A percentile compares a stretch with the other conserved stretches of the same genome.
Conservation (phyloP, 2,113 vertebrate species). For the Silurus glanis region DNA sequence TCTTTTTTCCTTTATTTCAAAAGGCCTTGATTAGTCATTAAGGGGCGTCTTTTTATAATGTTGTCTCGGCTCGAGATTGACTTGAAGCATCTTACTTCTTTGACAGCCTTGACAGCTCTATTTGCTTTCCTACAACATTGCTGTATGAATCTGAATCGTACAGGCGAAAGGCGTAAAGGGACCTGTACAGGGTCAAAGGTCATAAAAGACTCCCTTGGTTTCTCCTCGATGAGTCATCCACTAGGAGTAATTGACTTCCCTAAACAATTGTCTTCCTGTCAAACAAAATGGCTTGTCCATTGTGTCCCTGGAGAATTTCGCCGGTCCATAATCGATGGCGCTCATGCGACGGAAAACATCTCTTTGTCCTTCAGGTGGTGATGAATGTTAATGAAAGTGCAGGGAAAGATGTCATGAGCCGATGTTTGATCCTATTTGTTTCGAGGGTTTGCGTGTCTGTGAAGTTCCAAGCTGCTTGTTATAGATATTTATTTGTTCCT, state of each 20-base stretch:
- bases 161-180: background rate
- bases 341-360: conserved; percentile 40
- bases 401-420: background rate
- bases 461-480: background rate
- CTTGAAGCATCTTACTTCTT: background rate
- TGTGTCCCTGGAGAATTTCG: conserved; percentile 60
- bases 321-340: conserved; percentile 69
- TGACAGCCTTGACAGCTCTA: background rate
- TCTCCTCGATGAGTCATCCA: conserved; percentile 52
- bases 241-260: conserved; percentile 67
- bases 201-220: conserved; percentile 35
- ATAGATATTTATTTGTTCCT: background rate
- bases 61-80: background rate
- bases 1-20: background rate
- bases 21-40: conserved; percentile 1
- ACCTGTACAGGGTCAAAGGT: conserved; percentile 33
- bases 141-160: background rate
- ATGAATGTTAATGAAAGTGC: conserved; percentile 18
- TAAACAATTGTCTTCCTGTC: conserved; percentile 61
- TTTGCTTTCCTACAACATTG: conserved; percentile 5
- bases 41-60: background rate
- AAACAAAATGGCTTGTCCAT: conserved; percentile 64
- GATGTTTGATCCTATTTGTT: background rate
- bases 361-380: conserved; percentile 31
- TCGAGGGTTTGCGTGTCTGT: background rate